phyloP scores from a whole-genome alignment of 2,113 vertebrate genomes.

The Bettongia penicillata region DNA sequence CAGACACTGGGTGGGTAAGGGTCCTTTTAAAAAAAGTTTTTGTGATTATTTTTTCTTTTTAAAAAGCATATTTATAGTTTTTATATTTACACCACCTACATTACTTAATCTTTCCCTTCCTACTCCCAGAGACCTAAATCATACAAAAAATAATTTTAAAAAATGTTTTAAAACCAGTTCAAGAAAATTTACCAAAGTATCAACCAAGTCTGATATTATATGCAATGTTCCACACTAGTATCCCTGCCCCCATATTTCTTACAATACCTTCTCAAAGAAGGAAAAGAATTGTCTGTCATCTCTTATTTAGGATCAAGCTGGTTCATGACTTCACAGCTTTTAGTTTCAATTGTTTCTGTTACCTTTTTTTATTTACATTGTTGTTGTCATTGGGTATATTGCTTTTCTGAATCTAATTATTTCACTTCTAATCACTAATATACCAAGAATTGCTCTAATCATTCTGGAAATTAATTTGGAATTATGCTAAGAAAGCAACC shows the following conservation, averaged over 20 bases:
- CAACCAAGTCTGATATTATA: background rate
- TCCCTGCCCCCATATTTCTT: background rate
- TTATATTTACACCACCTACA: background rate
- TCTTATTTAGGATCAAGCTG: background rate
- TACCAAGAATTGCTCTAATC: background rate
- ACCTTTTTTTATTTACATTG: background rate
- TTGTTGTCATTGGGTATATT: background rate
- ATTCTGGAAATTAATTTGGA: background rate
- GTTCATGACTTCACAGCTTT: background rate
- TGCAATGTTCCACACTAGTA: background rate
- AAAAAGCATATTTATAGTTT: background rate
- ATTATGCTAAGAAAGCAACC: background rate
- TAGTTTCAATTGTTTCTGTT: background rate
- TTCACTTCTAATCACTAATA: background rate
- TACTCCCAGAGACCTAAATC: background rate
- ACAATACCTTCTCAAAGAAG: background rate
- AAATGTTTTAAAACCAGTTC: background rate
- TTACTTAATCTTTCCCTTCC: background rate
- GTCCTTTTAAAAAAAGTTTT: background rate
- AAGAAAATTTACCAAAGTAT: background rate
- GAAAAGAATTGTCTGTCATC: background rate
- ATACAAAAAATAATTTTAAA: background rate
- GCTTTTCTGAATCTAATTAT: background rate
- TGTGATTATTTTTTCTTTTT: background rate
- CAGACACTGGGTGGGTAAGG: background rate